Evolutionary conservation across 1,140 invertebrate species (phyloP).

Genomic region (roundworm (Caenorhabditis elegans)): WBcel235 BX284604.4:9185501-9186000

Average conservation of each 20-base stretch:
- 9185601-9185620: slow-evolving; percentile 6
- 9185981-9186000: too few relatives aligned
- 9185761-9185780: neutral
- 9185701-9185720: too few relatives aligned
- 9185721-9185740: too few relatives aligned
- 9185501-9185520: slow-evolving; percentile 19
- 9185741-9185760: too few relatives aligned
- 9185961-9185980: too few relatives aligned
- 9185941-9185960: neutral
- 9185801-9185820: neutral
- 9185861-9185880: neutral
- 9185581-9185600: neutral
- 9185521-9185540: neutral
- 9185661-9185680: slow-evolving; percentile 15
- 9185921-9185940: neutral
- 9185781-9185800: neutral
- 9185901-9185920: neutral
- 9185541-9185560: neutral
- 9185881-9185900: neutral
- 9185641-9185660: slow-evolving; percentile 11
- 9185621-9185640: neutral
- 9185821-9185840: neutral
- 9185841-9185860: neutral
- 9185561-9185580: slow-evolving; percentile 26
- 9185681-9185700: neutral